Base-by-base conservation (phyloP, 2,797 vertebrate species). In the Gila robusta region DNA sequence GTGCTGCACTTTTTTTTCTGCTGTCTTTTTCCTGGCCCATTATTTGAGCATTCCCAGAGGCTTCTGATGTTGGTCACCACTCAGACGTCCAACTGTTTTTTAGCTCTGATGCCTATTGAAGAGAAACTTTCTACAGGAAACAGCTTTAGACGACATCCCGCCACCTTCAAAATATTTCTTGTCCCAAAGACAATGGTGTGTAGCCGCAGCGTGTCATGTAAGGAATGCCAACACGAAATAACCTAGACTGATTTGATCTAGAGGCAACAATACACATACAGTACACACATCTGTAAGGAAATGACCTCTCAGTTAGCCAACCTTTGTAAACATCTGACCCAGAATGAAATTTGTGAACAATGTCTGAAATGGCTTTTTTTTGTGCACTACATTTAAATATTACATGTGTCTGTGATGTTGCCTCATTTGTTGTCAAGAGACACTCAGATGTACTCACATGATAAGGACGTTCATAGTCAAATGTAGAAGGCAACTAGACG, bases 131-230 rank as follows among this genome's bases (percentile, higher is more conserved):
- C 77, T 21, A 87, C 94, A 96, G 96, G 95, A 96, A 96, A 88
- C 95, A 93, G 92, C 94, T 94, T 94, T 91, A 91, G 87, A 85
- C 76, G 81, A 87, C 88, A 81, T 87, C 87, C 86, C 54, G 21
- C 56, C 56, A 77, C 54, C 32, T 72, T 49, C 80, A 77, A 93
- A 95, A 94, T 91, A 94, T 94, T 95, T 95, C 90, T 92, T 86
- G 59, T 73, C 87, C 76, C 19, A 7, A 88, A 92, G 92, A 96
- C 95, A 96, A 96, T 95, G 87, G 92, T 88, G 71, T 93, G 90
- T 88, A 91, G 28, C 28, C 28, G 28, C 28, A 32, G 94, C 0
- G 82, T 89, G 84, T 91, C 90, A 91, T 88, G 72, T 85, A 79
- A 89, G 77, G 80, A 89, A 81, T 79, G 85, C 84, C 83, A 80